Evolutionary conservation across 2,113 vertebrate genomes (phyloP), one percentile per base, ranked within the genome.

Genomic region (Semnornis frantzii): DNA sequence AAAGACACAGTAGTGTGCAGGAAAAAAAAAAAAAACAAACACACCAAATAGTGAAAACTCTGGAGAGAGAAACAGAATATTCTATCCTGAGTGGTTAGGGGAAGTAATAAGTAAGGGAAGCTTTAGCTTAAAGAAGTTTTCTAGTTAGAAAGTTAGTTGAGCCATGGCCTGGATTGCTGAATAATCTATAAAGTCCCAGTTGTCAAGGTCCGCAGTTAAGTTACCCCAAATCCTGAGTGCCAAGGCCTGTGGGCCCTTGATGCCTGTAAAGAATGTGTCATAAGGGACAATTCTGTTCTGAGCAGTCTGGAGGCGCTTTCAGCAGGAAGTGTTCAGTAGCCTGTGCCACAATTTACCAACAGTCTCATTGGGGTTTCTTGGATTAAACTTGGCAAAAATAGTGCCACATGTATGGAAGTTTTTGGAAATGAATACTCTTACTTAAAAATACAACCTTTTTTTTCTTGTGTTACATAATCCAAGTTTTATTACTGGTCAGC

Each of bases 351-450:
- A 4, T 72, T 64, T 87, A 31, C 13, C 39, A 54, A 25, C 0
- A 4, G 14, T 34, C 15, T 64, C 68, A 42, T 18, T 76, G 37
- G 37, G 15, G 39, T 73, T 82, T 54, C 37, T 89, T 79, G 15
- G 65, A 58, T 84, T 89, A 65, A 76, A 62, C 34, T 12, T 2
- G 4, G 33, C 5, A 59, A 73, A 84, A 78, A 65, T 10, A 64
- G 27, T 42, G 9, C 20, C 12, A 78, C 2, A 4, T 23, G 3
- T 0, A 0, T 50, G 37, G 44, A 68, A 82, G 39, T 50, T 75
- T 57, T 64, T 31, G 4, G 0, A 13, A 78, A 65, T 15, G 2
- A 33, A 50, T 13, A 10, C 37, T 39, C 37, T 39, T 39, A 39
- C 37, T 39, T 39, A 39, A 39, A 39, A 39, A 39, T 39, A 39